Conservation (phyloP, 1,140 invertebrate genomes). For the Archivesica marissinica region DNA sequence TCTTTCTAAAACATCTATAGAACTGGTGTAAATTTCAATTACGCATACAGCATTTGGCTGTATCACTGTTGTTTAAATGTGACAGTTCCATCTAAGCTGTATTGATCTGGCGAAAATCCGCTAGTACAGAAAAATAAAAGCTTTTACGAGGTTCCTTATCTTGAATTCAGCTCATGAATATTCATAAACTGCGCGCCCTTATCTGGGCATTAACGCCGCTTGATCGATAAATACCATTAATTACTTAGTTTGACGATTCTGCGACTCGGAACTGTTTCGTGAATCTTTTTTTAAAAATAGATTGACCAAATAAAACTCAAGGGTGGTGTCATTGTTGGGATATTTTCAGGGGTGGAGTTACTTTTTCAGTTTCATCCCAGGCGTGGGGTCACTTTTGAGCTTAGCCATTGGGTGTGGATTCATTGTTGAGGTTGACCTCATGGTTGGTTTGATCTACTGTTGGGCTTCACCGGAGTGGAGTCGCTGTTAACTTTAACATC, state of each 20-base stretch:
- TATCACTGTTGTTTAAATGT: slow-evolving; percentile 26
- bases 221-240: slow-evolving; percentile 22
- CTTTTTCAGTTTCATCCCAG: no score
- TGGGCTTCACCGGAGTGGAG: no score
- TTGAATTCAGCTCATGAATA: slow-evolving; percentile 40
- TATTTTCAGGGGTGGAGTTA: no score
- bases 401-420: no score
- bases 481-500: no score
- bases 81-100: slow-evolving; percentile 20
- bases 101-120: slow-evolving; percentile 28
- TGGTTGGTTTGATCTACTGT: no score
- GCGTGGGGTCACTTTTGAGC: no score
- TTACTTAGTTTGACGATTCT: slow-evolving; percentile 34
- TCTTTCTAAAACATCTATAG: neutral
- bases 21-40: slow-evolving; percentile 28
- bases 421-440: no score
- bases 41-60: neutral
- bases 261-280: no score
- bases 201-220: slow-evolving; percentile 51
- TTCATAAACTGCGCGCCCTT: slow-evolving; percentile 34
- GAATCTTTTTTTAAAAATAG: no score
- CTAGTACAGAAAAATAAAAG: slow-evolving; percentile 35
- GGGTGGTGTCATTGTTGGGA: no score
- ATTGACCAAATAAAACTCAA: no score
- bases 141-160: slow-evolving; percentile 56